Evolutionary conservation across 2,888 invertebrate genomes (phyloP), one percentile per base, ranked within the genome.

Genomic region (Eutolmus rufibarbis): DNA sequence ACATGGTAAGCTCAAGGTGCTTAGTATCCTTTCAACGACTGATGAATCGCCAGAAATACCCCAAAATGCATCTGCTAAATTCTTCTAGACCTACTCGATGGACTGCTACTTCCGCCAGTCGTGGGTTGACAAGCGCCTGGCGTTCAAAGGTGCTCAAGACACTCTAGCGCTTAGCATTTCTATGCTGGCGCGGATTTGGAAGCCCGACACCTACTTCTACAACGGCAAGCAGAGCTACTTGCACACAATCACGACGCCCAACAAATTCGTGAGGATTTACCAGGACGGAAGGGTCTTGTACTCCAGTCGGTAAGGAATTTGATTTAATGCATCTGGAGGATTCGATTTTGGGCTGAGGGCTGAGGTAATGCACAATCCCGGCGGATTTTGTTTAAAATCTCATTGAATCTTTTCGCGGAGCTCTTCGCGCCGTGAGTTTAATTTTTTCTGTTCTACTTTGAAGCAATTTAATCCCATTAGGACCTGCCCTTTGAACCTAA

Each of bases 81-180:
- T 56, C 12, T 81, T 91, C 9, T 92, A 97, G 97, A 96, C 96
- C 8, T 97, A 96, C 92, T 96, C 96, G 19, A 96, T 97, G 95
- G 97, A 97, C 92, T 97, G 97, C 91, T 97, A 97, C 92, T 97
- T 97, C 93, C 96, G 97, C 0, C 97, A 97, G 92, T 95, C 95
- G 28, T 97, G 97, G 97, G 94, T 95, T 88, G 97, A 97, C 92
- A 94, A 94, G 88, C 94, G 97, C 46, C 93, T 97, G 89, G 95
- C 95, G n/a, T 96, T 96, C 92, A 91, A 91, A 88, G 94, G 94
- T 86, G 94, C 94, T 88, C 95, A 95, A 90, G 95, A 95, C 89
- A 95, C 95, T 46, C 93, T 97, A 88, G 96, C 96, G 0, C 93
- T 97, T 89, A 96, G 96, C 91, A 96, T 96, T 90, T 96, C 96